phyloP scores from a whole-genome alignment of 2,113 vertebrate species.

The Vombatus ursinus region DNA sequence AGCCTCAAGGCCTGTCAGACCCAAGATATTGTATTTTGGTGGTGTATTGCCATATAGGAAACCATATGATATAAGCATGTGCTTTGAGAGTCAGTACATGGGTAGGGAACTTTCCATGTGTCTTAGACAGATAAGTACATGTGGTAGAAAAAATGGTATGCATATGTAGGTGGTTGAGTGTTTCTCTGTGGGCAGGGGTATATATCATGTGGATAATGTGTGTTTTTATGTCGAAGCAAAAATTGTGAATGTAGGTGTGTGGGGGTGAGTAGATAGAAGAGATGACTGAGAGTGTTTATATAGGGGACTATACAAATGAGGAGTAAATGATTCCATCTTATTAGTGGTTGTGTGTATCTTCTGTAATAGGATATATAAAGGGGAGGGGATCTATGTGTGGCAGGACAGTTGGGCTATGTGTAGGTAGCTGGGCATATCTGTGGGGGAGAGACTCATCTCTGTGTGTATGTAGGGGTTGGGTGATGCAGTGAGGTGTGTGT shows the following conservation, averaged over 20 bases:
- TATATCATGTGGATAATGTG: background rate
- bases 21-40: background rate
- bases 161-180: background rate
- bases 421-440: background rate
- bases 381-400: background rate
- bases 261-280: background rate
- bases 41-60: background rate
- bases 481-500: background rate
- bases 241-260: background rate
- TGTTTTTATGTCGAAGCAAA: background rate
- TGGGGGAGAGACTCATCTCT: background rate
- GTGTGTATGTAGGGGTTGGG: background rate
- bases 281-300: background rate
- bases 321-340: no score
- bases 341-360: background rate
- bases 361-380: background rate
- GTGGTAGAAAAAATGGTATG: background rate
- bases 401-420: background rate
- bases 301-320: rapidly evolving
- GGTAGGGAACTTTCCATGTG: background rate
- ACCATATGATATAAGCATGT: background rate
- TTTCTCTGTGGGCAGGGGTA: background rate
- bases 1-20: no score
- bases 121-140: background rate
- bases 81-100: background rate